These are phyloP conservation scores for Onthophagus taurus DNA, from an alignment of 1,140 invertebrate genomes.

Conservation along the genomic window DNA sequence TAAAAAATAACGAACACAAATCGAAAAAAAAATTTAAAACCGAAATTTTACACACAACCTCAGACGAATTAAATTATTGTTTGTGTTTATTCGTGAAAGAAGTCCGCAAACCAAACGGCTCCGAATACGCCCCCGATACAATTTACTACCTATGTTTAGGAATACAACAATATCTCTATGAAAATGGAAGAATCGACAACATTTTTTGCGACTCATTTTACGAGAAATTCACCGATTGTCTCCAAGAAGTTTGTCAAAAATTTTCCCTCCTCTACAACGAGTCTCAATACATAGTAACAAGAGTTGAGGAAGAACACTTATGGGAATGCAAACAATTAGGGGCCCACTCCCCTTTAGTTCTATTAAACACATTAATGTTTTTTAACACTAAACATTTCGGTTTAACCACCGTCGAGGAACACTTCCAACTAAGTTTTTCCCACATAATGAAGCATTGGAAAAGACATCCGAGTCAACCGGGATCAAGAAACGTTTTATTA, in stretches of 20 bases:
- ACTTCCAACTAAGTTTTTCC: slow-evolving; percentile 71
- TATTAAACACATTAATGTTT: slow-evolving; percentile 85
- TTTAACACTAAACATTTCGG: slow-evolving; percentile 92
- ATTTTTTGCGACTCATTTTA: slow-evolving; percentile 86
- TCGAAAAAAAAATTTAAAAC: slow-evolving; percentile 70
- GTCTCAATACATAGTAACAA: slow-evolving; percentile 58
- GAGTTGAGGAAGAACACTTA: slow-evolving; percentile 82
- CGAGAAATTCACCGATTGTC: slow-evolving; percentile 76
- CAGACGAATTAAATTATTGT: slow-evolving; percentile 77
- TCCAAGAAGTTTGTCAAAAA: slow-evolving; percentile 73
- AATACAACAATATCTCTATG: slow-evolving; percentile 82
- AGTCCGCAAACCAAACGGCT: slow-evolving; percentile 74
- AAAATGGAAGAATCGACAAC: slow-evolving; percentile 83
- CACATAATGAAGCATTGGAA: slow-evolving; percentile 94
- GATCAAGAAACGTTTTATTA: slow-evolving; percentile 61
- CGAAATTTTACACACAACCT: slow-evolving; percentile 70
- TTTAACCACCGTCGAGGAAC: slow-evolving; percentile 78
- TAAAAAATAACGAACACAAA: slow-evolving; percentile 74
- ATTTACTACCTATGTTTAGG: slow-evolving; percentile 84
- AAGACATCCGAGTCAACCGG: slow-evolving; percentile 61
- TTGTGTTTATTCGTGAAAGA: slow-evolving; percentile 81
- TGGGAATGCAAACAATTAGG: slow-evolving; percentile 90
- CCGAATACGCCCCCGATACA: slow-evolving; percentile 77
- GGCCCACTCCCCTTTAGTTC: slow-evolving; percentile 80
- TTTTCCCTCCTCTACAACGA: slow-evolving; percentile 42